Percentiles rank a stretch among this genome's conserved stretches.
Evolutionary conservation across 2,888 invertebrate species (phyloP).

Genomic region (Spilosoma lubricipeda): DNA sequence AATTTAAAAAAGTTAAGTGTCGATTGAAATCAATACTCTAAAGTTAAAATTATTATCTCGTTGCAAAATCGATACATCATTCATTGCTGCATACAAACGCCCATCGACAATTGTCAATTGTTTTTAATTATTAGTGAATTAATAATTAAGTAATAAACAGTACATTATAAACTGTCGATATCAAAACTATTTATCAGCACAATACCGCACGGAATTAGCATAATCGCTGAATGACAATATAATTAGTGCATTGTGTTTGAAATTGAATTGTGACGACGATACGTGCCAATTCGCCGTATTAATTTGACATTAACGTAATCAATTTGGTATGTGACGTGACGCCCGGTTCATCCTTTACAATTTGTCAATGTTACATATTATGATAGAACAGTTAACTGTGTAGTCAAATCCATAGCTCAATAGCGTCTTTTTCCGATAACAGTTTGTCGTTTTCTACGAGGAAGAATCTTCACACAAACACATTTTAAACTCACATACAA

Average conservation of each 20-base stretch:
- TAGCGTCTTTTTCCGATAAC: too few species aligned
- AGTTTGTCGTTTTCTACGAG: too few species aligned
- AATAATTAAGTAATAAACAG: not conserved
- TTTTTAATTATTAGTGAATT: not conserved
- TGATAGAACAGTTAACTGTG: not conserved
- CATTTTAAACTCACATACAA: too few species aligned
- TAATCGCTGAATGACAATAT: constrained; percentile 4
- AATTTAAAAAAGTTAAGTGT: not conserved
- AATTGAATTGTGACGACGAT: not conserved
- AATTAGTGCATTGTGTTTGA: constrained; percentile 7
- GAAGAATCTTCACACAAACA: too few species aligned
- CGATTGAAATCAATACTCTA: not conserved
- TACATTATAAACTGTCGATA: not conserved
- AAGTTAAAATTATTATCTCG: not conserved
- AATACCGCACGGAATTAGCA: not conserved
- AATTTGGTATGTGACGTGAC: not conserved
- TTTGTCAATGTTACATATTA: not conserved
- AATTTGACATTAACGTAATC: not conserved
- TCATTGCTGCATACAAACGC: not conserved
- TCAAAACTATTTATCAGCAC: not conserved
- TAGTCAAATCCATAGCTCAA: not conserved
- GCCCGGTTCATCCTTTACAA: not conserved
- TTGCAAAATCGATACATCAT: not conserved
- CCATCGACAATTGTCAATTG: not conserved
- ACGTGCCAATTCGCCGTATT: not conserved